phyloP scores from a whole-genome alignment of 2,888 invertebrate genomes.

The Apamea monoglypha region DNA sequence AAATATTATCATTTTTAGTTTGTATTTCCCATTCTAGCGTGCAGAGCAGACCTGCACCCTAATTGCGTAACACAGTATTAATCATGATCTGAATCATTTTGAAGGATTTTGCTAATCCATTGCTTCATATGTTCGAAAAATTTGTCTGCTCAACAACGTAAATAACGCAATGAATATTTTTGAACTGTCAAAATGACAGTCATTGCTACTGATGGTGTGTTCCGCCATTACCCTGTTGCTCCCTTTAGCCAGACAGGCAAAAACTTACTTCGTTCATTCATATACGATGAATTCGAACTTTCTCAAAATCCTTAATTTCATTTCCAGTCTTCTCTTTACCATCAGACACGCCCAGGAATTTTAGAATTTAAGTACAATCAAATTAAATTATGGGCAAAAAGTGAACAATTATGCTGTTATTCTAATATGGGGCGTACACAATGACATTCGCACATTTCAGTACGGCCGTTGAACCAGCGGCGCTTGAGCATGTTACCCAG shows the following conservation, averaged over 20 bases:
- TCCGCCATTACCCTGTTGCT: neutral
- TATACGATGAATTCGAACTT: neutral
- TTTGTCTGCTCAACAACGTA: neutral
- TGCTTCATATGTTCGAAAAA: neutral
- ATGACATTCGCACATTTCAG: conserved; percentile 82
- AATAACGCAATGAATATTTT: neutral
- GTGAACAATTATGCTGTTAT: conserved; percentile 73
- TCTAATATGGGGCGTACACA: conserved; percentile 71
- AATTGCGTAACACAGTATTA: neutral
- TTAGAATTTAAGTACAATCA: conserved; percentile 9
- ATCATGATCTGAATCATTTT: neutral
- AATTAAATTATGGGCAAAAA: conserved; percentile 43
- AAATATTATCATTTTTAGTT: neutral
- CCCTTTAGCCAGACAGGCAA: neutral
- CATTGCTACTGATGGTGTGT: neutral
- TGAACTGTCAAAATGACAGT: neutral
- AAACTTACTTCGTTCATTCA: neutral
- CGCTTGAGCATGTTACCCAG: conserved; percentile 59
- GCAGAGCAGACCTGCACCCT: neutral
- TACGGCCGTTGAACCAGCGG: conserved; percentile 77
- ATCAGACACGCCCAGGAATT: neutral
- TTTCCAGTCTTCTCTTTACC: neutral
- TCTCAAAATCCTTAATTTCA: neutral
- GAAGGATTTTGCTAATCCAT: neutral
- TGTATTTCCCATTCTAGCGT: neutral